Evolutionary conservation across 2,888 invertebrate species (phyloP).

Genomic region (Chloromyia formosa): DNA sequence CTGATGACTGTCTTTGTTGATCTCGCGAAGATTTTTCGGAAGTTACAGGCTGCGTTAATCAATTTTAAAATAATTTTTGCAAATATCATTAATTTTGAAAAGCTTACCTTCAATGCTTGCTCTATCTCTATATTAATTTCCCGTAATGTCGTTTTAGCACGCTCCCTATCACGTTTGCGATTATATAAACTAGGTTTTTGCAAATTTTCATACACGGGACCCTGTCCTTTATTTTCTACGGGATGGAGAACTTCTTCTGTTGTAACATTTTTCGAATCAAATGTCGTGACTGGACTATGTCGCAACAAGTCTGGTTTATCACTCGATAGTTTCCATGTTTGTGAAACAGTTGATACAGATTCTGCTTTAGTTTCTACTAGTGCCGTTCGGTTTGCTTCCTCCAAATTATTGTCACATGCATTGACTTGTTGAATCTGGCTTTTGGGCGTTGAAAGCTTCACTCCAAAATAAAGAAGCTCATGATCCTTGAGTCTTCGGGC

Average conservation of each 20-base stretch:
- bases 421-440: neutral
- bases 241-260: slow-evolving; percentile 46
- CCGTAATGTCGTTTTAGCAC: slow-evolving; percentile 66
- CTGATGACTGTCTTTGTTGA: slow-evolving; percentile 58
- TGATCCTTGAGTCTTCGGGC: slow-evolving; percentile 68
- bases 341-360: slow-evolving; percentile 45
- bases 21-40: slow-evolving; percentile 65
- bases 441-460: slow-evolving; percentile 52
- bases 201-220: slow-evolving; percentile 61
- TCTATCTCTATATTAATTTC: slow-evolving; percentile 70
- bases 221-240: slow-evolving; percentile 52
- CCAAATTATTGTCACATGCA: neutral
- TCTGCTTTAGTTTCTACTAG: slow-evolving; percentile 26
- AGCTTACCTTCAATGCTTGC: slow-evolving; percentile 65
- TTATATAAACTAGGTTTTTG: slow-evolving; percentile 54
- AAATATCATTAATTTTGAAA: neutral
- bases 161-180: slow-evolving; percentile 59
- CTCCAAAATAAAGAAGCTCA: slow-evolving; percentile 71
- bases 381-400: slow-evolving; percentile 46
- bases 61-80: neutral
- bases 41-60: slow-evolving; percentile 64
- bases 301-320: slow-evolving; percentile 62
- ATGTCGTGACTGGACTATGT: slow-evolving; percentile 57
- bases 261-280: neutral
- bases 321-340: slow-evolving; percentile 60